phyloP scores from a whole-genome alignment of 2,113 vertebrate species.

The Daboia siamensis region DNA sequence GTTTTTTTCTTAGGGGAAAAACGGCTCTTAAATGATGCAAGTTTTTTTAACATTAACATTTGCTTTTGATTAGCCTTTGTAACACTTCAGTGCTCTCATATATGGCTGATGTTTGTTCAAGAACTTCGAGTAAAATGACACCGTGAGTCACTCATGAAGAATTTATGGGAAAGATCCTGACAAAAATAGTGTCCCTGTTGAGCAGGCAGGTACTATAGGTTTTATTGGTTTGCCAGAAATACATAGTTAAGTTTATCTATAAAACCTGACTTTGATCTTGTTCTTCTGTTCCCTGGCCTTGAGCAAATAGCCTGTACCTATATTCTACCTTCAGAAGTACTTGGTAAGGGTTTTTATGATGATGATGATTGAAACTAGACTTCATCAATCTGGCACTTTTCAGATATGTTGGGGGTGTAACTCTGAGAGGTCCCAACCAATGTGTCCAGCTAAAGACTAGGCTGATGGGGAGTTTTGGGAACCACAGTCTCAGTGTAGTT shows the following conservation, averaged over 20 bases:
- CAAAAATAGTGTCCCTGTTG: slow-evolving; percentile 67
- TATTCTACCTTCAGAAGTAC: neutral
- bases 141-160: slow-evolving; percentile 65
- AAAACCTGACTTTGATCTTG: slow-evolving; percentile 65
- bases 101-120: slow-evolving; percentile 64
- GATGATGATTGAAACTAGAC: neutral
- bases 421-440: neutral
- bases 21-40: slow-evolving; percentile 63
- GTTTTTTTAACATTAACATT: slow-evolving; percentile 63
- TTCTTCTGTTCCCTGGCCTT: slow-evolving; percentile 46
- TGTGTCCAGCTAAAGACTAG: neutral
- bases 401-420: neutral
- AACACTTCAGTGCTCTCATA: slow-evolving; percentile 59
- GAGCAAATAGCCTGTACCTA: slow-evolving; percentile 53
- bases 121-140: slow-evolving; percentile 67
- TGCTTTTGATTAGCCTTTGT: slow-evolving; percentile 66
- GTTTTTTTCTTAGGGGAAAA: slow-evolving; percentile 61
- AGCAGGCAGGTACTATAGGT: slow-evolving; percentile 57
- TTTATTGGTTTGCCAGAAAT: slow-evolving; percentile 67
- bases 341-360: slow-evolving; percentile 43
- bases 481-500: neutral
- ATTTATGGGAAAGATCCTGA: slow-evolving; percentile 69
- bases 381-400: neutral
- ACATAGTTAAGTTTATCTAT: slow-evolving; percentile 68
- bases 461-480: neutral